A percentile compares a stretch with the other conserved stretches of the same genome.
These are phyloP conservation scores for Scaptomyza parva DNA, from an alignment of 2,888 invertebrate genomes.

Conservation along the genomic window DNA sequence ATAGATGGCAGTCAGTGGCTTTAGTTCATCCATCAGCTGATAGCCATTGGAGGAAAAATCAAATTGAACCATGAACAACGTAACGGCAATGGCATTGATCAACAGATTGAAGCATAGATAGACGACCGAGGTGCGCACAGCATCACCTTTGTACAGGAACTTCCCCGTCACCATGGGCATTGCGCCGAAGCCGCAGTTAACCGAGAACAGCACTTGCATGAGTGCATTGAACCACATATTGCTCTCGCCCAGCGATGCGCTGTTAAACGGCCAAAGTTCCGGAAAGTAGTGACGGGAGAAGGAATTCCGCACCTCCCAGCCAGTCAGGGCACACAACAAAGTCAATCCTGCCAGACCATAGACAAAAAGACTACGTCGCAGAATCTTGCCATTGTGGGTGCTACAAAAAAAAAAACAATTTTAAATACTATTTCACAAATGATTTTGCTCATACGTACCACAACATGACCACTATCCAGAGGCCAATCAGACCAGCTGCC, in stretches of 20 bases:
- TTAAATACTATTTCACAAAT: background rate
- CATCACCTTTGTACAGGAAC: conserved; percentile 85
- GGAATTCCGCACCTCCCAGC: conserved; percentile 84
- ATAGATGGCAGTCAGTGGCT: conserved; percentile 83
- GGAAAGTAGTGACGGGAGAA: conserved; percentile 82
- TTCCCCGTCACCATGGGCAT: conserved; percentile 85
- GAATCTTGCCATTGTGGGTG: conserved; percentile 84
- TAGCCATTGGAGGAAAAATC: conserved; percentile 78
- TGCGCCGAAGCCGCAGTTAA: conserved; percentile 84
- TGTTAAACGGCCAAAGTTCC: conserved; percentile 81
- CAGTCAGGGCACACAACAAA: conserved; percentile 81
- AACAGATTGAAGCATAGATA: conserved; percentile 85
- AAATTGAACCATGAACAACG: conserved; percentile 84
- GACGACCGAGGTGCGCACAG: conserved; percentile 84
- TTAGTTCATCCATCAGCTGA: conserved; percentile 80
- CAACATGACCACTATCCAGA: conserved; percentile 84
- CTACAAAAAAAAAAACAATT: conserved; percentile 56
- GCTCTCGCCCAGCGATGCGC: conserved; percentile 74
- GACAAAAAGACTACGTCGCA: conserved; percentile 82
- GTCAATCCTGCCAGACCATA: conserved; percentile 81
- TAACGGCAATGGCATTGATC: conserved; percentile 84
- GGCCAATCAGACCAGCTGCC: conserved; percentile 82
- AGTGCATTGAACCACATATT: conserved; percentile 85
- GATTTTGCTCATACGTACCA: conserved; percentile 71
- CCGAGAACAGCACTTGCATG: conserved; percentile 84